phyloP scores from a whole-genome alignment of 1,140 invertebrate genomes.

The Marisa cornuarietis region DNA sequence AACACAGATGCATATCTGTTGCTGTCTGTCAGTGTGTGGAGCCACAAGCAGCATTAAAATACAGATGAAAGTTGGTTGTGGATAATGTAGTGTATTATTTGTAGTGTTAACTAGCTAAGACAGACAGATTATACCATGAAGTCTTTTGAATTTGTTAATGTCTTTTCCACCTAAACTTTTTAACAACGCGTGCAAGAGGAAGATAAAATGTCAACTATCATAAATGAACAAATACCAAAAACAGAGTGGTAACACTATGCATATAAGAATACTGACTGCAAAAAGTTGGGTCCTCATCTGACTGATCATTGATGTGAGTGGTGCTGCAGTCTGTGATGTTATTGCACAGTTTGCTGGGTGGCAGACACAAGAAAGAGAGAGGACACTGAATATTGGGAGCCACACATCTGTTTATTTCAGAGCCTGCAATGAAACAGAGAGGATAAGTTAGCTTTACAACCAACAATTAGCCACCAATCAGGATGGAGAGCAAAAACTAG shows the following conservation, averaged over 20 bases:
- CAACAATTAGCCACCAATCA: too few species aligned
- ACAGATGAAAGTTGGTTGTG: background rate
- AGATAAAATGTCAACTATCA: background rate
- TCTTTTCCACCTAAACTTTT: too few species aligned
- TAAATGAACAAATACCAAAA: background rate
- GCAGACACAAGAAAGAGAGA: constrained; percentile 70
- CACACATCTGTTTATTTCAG: constrained; percentile 1
- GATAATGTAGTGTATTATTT: too few species aligned
- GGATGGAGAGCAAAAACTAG: too few species aligned
- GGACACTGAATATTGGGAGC: constrained; percentile 12
- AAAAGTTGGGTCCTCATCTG: constrained; percentile 74
- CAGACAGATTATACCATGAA: too few species aligned
- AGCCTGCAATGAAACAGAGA: background rate
- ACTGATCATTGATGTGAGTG: constrained; percentile 74
- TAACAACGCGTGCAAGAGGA: too few species aligned
- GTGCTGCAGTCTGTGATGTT: constrained; percentile 83
- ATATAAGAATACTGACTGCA: constrained; percentile 21
- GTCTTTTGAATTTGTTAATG: too few species aligned
- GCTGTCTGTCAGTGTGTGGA: background rate
- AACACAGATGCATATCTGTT: too few species aligned
- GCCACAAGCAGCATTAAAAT: background rate
- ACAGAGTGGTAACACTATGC: too few species aligned
- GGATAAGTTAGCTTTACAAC: too few species aligned
- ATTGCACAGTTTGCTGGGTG: constrained; percentile 79
- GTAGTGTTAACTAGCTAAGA: too few species aligned